Evolutionary conservation across 1,140 invertebrate species (phyloP), one percentile per base, ranked within the genome.

Genomic region (Tetragnatha versicolor): DNA sequence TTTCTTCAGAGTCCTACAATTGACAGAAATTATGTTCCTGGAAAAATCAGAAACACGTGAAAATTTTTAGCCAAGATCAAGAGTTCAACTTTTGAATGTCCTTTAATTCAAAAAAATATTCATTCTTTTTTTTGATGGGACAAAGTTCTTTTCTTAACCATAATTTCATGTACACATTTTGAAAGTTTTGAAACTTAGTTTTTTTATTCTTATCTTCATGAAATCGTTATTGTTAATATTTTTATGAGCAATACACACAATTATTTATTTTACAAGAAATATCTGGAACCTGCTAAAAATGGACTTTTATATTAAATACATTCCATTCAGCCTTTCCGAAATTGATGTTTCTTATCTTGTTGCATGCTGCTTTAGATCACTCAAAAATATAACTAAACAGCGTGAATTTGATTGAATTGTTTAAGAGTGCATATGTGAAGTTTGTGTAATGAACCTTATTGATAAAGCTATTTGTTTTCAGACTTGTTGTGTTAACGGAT

Each of bases 21-120:
- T 87, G 97, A 99, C 88, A 98, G 97, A 88, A 99, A 98, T 88
- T 99, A 99, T 88, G 95, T 99, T 79, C 98, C 98, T 82, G 98
- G 98, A 82, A 99, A 99, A 89, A 99, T 99, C 88, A 91, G 97
- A 85, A 98, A 97, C 88, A 94, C 95, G 73, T 90, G 85, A 88
- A 78, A 79, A 55, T 75, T n/a, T 2, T 22, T 31, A 58, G 31
- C 37, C 20, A 73, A 10, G 6, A 47, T 6, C 37, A 60, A 65
- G 61, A 12, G 33, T 70, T 70, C 68, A 53, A 55, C 31, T 61
- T 49, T 51, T 20, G 20, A 51, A 27, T 35, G 47, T 63, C 31
- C 60, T 47, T 49, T 33, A 39, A 77, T 65, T 77, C 45, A 65
- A 65, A 17, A 61, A 53, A 61, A 65, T 63, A 29, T 63, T 31